Evolutionary conservation across 2,113 vertebrate genomes (phyloP).

Genomic region (Eulacestoma nigropectus): DNA sequence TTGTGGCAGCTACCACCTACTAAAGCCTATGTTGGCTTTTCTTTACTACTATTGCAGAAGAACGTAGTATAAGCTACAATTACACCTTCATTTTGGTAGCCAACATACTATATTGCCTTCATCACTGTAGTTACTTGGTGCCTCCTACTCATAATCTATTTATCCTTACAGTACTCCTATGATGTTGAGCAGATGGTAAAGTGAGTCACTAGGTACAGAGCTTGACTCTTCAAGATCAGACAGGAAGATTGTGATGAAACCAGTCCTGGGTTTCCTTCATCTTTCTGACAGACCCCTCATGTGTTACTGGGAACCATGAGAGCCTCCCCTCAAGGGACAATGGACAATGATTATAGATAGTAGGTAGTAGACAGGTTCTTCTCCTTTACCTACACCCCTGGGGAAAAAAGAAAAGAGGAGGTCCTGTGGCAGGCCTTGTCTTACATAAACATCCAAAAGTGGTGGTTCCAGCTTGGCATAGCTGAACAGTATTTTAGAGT

Average conservation of each 20-base stretch:
- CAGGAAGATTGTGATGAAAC: neutral
- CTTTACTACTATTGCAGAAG: neutral
- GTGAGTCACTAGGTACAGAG: slow-evolving; percentile 41
- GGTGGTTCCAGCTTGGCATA: neutral
- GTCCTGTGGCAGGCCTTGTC: neutral
- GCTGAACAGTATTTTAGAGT: neutral
- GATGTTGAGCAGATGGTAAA: slow-evolving; percentile 54
- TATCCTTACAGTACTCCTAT: slow-evolving; percentile 45
- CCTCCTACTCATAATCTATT: slow-evolving; percentile 49
- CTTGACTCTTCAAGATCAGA: slow-evolving; percentile 33
- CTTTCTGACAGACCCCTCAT: neutral
- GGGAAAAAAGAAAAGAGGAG: neutral
- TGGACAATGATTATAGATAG: neutral
- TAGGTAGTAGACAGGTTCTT: neutral
- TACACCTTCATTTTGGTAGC: slow-evolving; percentile 48
- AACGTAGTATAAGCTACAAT: slow-evolving; percentile 19
- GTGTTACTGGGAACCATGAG: accelerated
- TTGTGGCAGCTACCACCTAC: neutral
- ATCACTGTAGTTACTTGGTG: neutral
- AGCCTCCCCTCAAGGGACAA: neutral
- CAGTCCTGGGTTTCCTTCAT: neutral
- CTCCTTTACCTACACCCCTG: neutral
- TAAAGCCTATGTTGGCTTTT: neutral
- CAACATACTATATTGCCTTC: slow-evolving; percentile 24
- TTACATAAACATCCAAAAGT: neutral